These are phyloP conservation scores for Alviniconcha strummeri DNA, from an alignment of 2,888 invertebrate genomes.

Conservation along the genomic window DNA sequence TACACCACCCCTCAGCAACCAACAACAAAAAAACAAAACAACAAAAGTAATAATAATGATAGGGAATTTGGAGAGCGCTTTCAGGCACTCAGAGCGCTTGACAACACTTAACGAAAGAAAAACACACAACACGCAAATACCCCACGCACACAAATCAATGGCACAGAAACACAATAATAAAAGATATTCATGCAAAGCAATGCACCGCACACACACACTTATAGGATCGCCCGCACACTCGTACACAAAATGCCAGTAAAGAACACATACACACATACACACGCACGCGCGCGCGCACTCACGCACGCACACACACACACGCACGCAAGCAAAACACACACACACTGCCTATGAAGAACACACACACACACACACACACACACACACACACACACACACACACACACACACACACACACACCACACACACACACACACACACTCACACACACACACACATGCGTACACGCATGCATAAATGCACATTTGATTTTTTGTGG, in stretches of 20 bases:
- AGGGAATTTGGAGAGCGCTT: not conserved
- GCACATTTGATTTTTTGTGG: too few relatives aligned
- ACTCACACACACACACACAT: not conserved
- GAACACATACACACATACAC: not conserved
- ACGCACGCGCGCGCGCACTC: not conserved
- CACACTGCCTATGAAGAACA: not conserved
- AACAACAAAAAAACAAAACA: too few relatives aligned
- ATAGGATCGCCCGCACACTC: too few relatives aligned
- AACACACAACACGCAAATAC: too few relatives aligned
- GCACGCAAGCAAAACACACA: not conserved
- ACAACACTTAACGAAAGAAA: too few relatives aligned
- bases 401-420: conserved; percentile 1
- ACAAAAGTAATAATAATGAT: too few relatives aligned
- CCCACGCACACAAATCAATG: not conserved
- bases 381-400: not conserved
- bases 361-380: not conserved
- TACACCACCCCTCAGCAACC: too few relatives aligned
- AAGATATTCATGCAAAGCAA: not conserved
- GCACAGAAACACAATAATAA: not conserved
- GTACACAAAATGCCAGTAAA: not conserved
- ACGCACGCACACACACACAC: not conserved
- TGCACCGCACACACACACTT: not conserved
- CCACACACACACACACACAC: not conserved
- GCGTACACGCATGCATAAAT: too few relatives aligned
- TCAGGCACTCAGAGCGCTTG: not conserved